Evolutionary conservation across 2,797 vertebrate genomes (phyloP).

Genomic region (Sebastes baramenuke): DNA sequence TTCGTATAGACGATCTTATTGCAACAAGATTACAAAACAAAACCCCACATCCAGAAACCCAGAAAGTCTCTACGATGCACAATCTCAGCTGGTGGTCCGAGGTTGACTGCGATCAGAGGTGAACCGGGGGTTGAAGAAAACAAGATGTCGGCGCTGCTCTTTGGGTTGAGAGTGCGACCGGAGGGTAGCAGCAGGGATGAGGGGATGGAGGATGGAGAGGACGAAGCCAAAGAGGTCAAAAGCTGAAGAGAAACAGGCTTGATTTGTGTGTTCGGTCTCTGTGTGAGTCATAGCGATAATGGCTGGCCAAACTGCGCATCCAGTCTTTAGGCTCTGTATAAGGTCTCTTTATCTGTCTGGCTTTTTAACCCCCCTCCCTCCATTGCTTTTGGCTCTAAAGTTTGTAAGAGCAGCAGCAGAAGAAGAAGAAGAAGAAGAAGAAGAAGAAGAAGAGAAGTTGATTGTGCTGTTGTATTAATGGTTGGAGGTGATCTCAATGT

Average conservation of each 20-base stretch:
- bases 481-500: constrained; percentile 38
- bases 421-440: constrained; percentile 6
- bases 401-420: constrained; percentile 18
- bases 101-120: neutral
- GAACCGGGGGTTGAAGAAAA: neutral
- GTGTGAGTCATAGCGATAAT: constrained; percentile 10
- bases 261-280: constrained; percentile 5
- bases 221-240: constrained; percentile 16
- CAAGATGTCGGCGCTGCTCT: neutral
- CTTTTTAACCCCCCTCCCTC: neutral
- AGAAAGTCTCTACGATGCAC: neutral
- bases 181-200: constrained; percentile 12
- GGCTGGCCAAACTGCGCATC: constrained; percentile 6
- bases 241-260: constrained; percentile 14
- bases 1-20: constrained; percentile 47
- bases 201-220: neutral
- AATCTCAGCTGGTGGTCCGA: neutral
- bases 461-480: constrained; percentile 55
- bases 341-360: neutral
- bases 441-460: constrained; percentile 19
- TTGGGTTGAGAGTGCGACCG: neutral
- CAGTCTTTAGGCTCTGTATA: constrained; percentile 19
- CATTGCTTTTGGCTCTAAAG: neutral
- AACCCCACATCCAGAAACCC: neutral
- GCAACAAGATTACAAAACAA: constrained; percentile 28